These are phyloP conservation scores for Sus cebifrons DNA, from an alignment of 2,797 vertebrate species.

Conservation along the genomic window DNA sequence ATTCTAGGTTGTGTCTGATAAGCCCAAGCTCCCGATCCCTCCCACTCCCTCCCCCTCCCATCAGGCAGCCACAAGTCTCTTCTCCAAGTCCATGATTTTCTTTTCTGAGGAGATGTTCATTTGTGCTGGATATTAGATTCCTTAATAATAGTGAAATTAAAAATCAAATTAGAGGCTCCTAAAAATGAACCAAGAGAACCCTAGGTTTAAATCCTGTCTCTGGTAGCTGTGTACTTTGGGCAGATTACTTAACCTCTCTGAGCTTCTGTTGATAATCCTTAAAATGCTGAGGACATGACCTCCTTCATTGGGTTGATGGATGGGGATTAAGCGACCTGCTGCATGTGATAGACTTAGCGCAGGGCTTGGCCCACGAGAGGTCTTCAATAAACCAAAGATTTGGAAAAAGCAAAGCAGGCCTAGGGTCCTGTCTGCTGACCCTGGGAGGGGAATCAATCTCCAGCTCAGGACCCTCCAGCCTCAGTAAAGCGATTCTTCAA, in stretches of 20 bases:
- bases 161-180: neutral
- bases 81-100: too few species aligned
- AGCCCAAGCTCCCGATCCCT: too few species aligned
- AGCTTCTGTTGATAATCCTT: neutral
- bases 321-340: neutral
- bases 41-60: too few species aligned
- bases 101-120: too few species aligned
- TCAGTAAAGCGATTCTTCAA: neutral
- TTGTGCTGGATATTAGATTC: too few species aligned
- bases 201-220: neutral
- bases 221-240: neutral
- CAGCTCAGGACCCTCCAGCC: neutral
- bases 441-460: neutral
- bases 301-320: neutral
- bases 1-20: too few species aligned
- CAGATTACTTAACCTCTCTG: neutral
- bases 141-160: conserved; percentile 42
- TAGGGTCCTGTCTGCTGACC: neutral
- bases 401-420: neutral
- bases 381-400: neutral
- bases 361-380: neutral
- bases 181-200: neutral
- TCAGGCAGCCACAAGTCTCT: too few species aligned
- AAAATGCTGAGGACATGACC: neutral
- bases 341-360: neutral